Evolutionary conservation across 2,888 invertebrate genomes (phyloP).

Genomic region (Cabera pusaria): DNA sequence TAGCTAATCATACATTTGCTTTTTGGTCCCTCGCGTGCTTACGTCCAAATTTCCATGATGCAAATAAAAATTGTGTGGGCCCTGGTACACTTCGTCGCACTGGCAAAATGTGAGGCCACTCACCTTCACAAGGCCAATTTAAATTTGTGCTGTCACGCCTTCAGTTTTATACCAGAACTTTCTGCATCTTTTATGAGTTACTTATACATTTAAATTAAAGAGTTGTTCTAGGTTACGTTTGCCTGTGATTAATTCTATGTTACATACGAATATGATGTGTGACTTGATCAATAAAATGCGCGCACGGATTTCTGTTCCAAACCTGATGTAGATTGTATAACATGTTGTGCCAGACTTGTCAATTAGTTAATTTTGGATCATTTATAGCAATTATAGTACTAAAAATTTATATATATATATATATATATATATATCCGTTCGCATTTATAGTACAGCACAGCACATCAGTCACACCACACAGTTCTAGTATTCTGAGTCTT

Average conservation of each 20-base stretch:
- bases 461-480: too few relatives aligned
- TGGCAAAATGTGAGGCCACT: conserved; percentile 44
- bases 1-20: conserved; percentile 9
- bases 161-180: conserved; percentile 37
- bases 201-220: not conserved
- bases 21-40: conserved; percentile 11
- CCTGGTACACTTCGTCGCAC: conserved; percentile 25
- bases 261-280: too few relatives aligned
- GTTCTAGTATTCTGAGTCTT: too few relatives aligned
- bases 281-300: conserved; percentile 5
- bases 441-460: too few relatives aligned
- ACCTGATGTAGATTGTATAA: too few relatives aligned
- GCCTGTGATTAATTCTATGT: conserved; percentile 3
- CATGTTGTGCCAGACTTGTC: too few relatives aligned
- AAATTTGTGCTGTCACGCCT: conserved; percentile 29
- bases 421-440: too few relatives aligned
- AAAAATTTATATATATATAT: too few relatives aligned
- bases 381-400: too few relatives aligned
- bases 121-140: conserved; percentile 54
- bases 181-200: conserved; percentile 6
- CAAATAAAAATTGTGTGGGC: conserved; percentile 24
- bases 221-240: not conserved
- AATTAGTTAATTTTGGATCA: too few relatives aligned
- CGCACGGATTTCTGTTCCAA: conserved; percentile 4
- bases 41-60: conserved; percentile 20